Evolutionary conservation across 2,888 invertebrate species (phyloP).

Genomic region (Phytoseiulus persimilis): DNA sequence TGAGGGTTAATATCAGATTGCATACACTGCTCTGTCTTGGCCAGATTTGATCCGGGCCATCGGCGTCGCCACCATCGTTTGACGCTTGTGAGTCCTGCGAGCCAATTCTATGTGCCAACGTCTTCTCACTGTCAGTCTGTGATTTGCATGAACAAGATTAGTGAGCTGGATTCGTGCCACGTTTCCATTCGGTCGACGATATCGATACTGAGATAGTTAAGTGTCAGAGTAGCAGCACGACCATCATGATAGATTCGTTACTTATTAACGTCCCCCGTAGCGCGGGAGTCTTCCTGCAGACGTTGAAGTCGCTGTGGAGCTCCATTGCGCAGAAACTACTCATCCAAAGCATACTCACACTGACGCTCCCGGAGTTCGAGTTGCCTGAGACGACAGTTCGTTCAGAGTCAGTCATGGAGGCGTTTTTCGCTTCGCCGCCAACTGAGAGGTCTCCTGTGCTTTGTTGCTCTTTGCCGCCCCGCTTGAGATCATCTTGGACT

Average conservation of each 20-base stretch:
- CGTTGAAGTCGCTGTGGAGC: not conserved
- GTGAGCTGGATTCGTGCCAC: not conserved
- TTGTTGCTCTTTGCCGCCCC: not conserved
- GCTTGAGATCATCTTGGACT: not conserved
- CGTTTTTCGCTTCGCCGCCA: constrained; percentile 48
- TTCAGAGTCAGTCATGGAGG: constrained; percentile 20
- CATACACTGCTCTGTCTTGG: constrained; percentile 54
- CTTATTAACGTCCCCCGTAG: no score
- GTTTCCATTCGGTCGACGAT: not conserved
- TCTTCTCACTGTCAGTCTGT: constrained; percentile 65
- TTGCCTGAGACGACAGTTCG: constrained; percentile 52
- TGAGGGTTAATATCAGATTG: constrained; percentile 46
- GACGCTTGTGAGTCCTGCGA: constrained; percentile 72
- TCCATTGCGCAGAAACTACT: constrained; percentile 9
- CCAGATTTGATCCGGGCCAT: constrained; percentile 48
- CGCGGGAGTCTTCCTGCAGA: no score
- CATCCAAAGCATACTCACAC: constrained; percentile 46
- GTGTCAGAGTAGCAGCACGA: no score
- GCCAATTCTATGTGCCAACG: constrained; percentile 65
- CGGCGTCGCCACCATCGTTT: constrained; percentile 49
- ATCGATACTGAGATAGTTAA: not conserved
- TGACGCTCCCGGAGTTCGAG: constrained; percentile 48
- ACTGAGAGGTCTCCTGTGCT: constrained; percentile 44
- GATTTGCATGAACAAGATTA: constrained; percentile 33
- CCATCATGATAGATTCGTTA: no score